phyloP scores from a whole-genome alignment of 2,797 vertebrate species.

The Melanotaenia maccullochi region DNA sequence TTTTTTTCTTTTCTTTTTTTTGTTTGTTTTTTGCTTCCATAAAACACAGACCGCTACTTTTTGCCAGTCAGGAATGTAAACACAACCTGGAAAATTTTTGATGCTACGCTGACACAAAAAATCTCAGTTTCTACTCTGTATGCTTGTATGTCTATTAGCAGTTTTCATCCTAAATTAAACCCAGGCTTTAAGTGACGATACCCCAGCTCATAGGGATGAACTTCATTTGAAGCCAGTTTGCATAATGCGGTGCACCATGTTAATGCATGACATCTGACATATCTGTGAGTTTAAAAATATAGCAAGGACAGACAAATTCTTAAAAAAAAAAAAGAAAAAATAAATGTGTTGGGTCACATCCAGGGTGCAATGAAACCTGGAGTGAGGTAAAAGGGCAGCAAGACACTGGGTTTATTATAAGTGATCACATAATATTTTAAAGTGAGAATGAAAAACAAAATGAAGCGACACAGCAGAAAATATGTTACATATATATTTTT shows the following conservation, averaged over 20 bases:
- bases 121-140: conserved; percentile 25
- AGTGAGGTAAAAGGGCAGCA: conserved; percentile 33
- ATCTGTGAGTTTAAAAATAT: conserved; percentile 36
- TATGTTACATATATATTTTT: conserved; percentile 18
- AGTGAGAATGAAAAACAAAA: conserved; percentile 19
- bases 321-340: not conserved
- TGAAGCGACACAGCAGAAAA: conserved; percentile 17
- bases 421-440: conserved; percentile 29
- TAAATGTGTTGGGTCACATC: conserved; percentile 5
- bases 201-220: conserved; percentile 24
- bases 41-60: conserved; percentile 48
- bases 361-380: conserved; percentile 15
- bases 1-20: conserved; percentile 23
- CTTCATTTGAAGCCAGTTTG: conserved; percentile 36
- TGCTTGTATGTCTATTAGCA: conserved; percentile 39
- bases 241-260: conserved; percentile 29
- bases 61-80: conserved; percentile 70
- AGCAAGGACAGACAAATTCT: conserved; percentile 27
- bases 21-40: conserved; percentile 47
- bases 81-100: conserved; percentile 60
- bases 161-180: conserved; percentile 47
- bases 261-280: conserved; percentile 19
- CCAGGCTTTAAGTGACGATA: conserved; percentile 43
- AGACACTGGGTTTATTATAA: conserved; percentile 36
- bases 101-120: conserved; percentile 48